Percentiles rank a stretch among this genome's conserved stretches.
Conservation (phyloP, 1,140 invertebrate species). For the Drosophila gunungcola region DNA sequence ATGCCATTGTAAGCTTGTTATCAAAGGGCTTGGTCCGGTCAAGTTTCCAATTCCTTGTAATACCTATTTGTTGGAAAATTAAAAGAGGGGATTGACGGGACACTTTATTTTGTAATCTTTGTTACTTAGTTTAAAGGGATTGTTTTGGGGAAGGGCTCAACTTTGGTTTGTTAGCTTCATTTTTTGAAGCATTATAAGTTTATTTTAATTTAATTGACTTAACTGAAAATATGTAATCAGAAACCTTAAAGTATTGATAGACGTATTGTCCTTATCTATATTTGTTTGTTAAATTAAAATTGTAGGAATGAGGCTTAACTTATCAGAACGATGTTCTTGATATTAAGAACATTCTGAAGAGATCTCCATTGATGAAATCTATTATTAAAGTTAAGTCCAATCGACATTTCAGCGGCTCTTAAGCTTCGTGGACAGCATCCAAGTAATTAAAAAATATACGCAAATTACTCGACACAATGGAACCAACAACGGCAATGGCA, state of each 20-base stretch:
- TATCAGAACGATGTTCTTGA: not conserved
- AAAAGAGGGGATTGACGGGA: not conserved
- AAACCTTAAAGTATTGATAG: not conserved
- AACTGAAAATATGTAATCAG: not conserved
- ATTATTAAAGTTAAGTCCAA: slow-evolving; percentile 3
- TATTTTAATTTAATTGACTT: too few species aligned
- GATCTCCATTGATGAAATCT: not conserved
- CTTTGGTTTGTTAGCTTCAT: not conserved
- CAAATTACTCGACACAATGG: slow-evolving; percentile 47
- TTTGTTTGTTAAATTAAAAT: not conserved
- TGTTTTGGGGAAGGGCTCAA: not conserved
- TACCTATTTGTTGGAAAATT: not conserved
- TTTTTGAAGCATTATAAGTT: too few species aligned
- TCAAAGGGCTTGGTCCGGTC: not conserved
- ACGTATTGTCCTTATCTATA: too few species aligned
- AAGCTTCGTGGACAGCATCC: slow-evolving; percentile 17
- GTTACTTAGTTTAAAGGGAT: not conserved
- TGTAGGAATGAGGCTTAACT: not conserved
- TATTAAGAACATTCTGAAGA: not conserved
- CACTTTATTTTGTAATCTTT: not conserved
- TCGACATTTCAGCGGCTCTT: slow-evolving; percentile 4
- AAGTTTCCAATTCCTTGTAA: slow-evolving; percentile 1
- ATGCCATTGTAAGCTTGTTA: slow-evolving; percentile 13
- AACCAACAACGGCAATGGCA: slow-evolving; percentile 34
- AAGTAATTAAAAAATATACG: slow-evolving; percentile 59